phyloP scores from a whole-genome alignment of 2,797 vertebrate genomes.

The Myotis pilosus region DNA sequence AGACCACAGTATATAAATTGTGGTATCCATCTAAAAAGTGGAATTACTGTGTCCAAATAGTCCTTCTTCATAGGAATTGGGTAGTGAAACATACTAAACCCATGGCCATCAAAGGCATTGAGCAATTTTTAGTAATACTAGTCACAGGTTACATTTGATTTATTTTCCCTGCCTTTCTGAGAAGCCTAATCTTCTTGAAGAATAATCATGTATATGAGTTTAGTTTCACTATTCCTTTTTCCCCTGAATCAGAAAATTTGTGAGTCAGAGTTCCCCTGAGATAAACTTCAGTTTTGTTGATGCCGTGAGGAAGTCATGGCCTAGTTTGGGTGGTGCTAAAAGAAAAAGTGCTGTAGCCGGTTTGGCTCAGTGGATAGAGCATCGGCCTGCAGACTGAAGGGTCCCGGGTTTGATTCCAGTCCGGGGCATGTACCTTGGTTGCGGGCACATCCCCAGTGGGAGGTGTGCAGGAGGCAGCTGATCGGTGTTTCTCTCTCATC shows the following conservation, averaged over 20 bases:
- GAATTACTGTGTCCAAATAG: background rate
- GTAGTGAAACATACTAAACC: background rate
- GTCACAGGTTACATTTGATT: background rate
- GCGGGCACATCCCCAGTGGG: too few relatives aligned
- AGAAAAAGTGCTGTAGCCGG: background rate
- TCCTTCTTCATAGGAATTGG: background rate
- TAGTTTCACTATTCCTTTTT: conserved; percentile 10
- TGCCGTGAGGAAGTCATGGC: background rate
- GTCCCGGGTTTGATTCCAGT: too few relatives aligned
- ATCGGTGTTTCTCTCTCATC: too few relatives aligned
- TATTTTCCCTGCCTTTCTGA: background rate
- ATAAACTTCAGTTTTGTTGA: conserved; percentile 15
- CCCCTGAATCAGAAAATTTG: background rate
- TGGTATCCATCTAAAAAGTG: background rate
- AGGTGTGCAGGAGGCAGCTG: too few relatives aligned
- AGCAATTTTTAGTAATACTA: background rate
- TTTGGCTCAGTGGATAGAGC: too few relatives aligned
- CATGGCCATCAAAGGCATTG: background rate
- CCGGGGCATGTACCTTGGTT: too few relatives aligned
- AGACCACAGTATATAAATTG: background rate
- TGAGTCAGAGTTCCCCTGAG: background rate
- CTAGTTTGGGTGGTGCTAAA: background rate
- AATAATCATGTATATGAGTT: background rate
- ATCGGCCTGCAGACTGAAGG: too few relatives aligned
- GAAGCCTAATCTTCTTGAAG: background rate